Evolutionary conservation across 1,140 invertebrate genomes (phyloP).

Genomic region (Meloidogyne floridensis): DNA sequence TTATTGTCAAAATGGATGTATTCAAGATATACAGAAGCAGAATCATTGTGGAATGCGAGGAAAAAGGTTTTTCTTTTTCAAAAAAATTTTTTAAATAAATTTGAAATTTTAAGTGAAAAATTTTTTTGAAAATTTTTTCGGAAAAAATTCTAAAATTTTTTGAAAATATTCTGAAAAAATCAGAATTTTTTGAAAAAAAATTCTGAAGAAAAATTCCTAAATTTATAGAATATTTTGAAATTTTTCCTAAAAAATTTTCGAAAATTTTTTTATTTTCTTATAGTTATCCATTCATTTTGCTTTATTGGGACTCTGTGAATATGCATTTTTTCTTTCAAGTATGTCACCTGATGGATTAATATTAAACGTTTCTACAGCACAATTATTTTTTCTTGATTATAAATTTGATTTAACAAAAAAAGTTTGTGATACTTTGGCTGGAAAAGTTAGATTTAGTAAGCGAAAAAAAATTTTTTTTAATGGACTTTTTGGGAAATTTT

Average conservation of each 20-base stretch:
- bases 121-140: too few relatives aligned
- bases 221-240: too few relatives aligned
- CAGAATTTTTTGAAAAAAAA: too few relatives aligned
- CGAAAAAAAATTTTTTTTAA: too few relatives aligned
- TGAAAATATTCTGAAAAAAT: too few relatives aligned
- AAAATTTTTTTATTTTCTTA: neutral
- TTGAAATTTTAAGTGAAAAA: too few relatives aligned
- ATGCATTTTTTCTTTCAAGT: slow-evolving; percentile 35
- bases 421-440: slow-evolving; percentile 29
- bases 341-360: slow-evolving; percentile 33
- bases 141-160: too few relatives aligned
- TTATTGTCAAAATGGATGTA: slow-evolving; percentile 35
- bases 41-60: slow-evolving; percentile 32
- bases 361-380: slow-evolving; percentile 37
- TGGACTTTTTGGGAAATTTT: too few relatives aligned
- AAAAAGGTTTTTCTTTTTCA: slow-evolving; percentile 23
- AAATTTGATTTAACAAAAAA: slow-evolving; percentile 41
- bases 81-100: too few relatives aligned
- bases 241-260: too few relatives aligned
- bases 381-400: slow-evolving; percentile 40
- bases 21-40: slow-evolving; percentile 22
- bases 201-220: too few relatives aligned
- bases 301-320: slow-evolving; percentile 32
- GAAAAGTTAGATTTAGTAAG: slow-evolving; percentile 34
- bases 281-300: slow-evolving; percentile 40